Base-by-base conservation (phyloP, 2,113 vertebrate genomes). In the Myotis lucifugus region DNA sequence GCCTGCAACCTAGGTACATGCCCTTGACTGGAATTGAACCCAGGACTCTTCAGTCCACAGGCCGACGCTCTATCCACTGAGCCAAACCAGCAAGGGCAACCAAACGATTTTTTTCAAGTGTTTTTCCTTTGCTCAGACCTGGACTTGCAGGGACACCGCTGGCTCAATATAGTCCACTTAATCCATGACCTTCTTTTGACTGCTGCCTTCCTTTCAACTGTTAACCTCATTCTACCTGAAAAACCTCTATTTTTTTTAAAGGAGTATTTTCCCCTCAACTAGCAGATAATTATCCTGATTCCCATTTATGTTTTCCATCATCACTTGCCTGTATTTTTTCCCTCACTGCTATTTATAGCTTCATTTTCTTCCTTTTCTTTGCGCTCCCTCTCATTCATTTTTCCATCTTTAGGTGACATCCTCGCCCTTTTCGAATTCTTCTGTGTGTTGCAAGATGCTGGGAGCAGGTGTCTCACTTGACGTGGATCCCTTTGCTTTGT, bases 321-420 rank as follows among this genome's bases (percentile, higher is more conserved):
- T 59, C 54, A 69, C 18, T 46, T n/a, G 46, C 37, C 29, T 96
- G 9, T 23, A 37, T 59, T 86, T 93, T 54, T n/a, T 56, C 21
- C 25, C 54, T 92, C 90, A 29, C 29, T 78, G 40, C 37, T 85
- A 85, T 88, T 90, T 74, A 82, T 42, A 88, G 54, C 42, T 82
- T 50, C 17, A 37, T 93, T 91, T 92, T 86, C 40, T 79, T 85
- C 77, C 56, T 82, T 67, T 95, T 46, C 56, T 85, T 83, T 66
- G 40, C 46, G 48, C 6, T 59, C 76, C 11, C 14, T 42, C 54
- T 64, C 34, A 74, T n/a, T 95, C 78, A 70, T 34, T 88, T 93
- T 72, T 86, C 82, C 70, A 61, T 66, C 21, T 40, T 91, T 81
- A 40, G 52, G 66, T 52, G 88, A 64, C 59, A 72, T 13, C 27